A percentile compares a stretch with the other conserved stretches of the same genome.
phyloP scores from a whole-genome alignment of 2,797 vertebrate species.

The Tragopan temminckii region DNA sequence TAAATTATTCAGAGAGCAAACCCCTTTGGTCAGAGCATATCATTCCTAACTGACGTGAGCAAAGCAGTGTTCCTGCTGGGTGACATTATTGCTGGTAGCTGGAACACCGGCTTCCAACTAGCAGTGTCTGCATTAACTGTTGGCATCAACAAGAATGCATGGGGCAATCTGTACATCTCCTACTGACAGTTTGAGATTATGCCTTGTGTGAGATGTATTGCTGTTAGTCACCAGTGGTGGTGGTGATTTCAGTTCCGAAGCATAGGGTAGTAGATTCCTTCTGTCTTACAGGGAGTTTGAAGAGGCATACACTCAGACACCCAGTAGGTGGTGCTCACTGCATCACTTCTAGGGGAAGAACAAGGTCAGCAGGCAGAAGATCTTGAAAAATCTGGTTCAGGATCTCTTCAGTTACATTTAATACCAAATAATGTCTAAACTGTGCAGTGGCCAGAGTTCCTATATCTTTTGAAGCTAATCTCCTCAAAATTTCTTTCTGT shows the following conservation, averaged over 20 bases:
- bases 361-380: not conserved
- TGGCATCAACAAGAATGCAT: not conserved
- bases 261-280: not conserved
- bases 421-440: conserved; percentile 26
- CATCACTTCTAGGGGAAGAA: not conserved
- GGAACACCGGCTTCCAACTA: not conserved
- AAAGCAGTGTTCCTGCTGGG: not conserved
- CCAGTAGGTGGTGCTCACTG: conserved; percentile 67
- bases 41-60: not conserved
- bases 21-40: not conserved
- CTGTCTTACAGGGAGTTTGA: rapidly evolving
- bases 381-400: not conserved
- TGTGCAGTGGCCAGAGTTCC: not conserved
- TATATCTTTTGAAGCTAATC: not conserved
- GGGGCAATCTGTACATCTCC: not conserved
- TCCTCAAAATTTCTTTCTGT: not conserved
- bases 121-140: rapidly evolving
- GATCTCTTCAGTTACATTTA: not conserved
- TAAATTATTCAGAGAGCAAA: not conserved
- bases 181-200: rapidly evolving
- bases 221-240: not conserved
- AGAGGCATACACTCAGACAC: not conserved
- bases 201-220: rapidly evolving
- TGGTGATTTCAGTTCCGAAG: not conserved
- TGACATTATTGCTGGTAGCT: not conserved